These are phyloP conservation scores for Mohoua ochrocephala DNA, from an alignment of 2,113 vertebrate genomes.

Conservation along the genomic window DNA sequence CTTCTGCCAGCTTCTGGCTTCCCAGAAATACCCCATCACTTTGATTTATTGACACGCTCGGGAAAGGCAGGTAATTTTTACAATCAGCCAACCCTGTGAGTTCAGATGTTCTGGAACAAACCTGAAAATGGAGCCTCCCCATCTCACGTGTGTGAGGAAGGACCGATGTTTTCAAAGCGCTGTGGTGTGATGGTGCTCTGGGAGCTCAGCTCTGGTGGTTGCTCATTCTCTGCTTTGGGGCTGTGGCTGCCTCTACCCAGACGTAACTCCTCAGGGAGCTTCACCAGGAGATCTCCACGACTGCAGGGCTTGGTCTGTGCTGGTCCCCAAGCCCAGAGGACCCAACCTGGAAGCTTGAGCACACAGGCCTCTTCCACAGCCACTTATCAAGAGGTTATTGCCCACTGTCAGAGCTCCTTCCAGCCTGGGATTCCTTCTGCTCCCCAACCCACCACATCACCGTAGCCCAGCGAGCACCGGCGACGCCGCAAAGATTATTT, in stretches of 20 bases:
- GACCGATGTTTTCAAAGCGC: rapidly evolving
- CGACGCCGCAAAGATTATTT: background rate
- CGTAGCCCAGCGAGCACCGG: rapidly evolving
- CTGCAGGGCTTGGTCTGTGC: rapidly evolving
- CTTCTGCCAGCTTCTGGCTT: background rate
- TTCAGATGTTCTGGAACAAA: background rate
- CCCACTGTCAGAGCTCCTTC: background rate
- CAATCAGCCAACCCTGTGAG: background rate
- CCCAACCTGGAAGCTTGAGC: background rate
- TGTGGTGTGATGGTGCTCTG: background rate
- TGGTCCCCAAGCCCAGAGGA: background rate
- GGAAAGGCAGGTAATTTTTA: background rate
- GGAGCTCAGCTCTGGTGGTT: background rate
- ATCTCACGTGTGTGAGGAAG: rapidly evolving
- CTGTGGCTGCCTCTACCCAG: background rate
- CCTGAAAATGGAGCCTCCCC: background rate
- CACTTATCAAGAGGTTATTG: background rate
- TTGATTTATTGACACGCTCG: background rate
- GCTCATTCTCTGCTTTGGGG: background rate
- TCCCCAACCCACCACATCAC: background rate
- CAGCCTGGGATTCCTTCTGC: background rate
- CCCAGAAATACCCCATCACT: background rate
- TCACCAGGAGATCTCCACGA: background rate
- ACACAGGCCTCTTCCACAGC: background rate
- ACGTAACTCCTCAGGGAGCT: background rate